Base-by-base conservation (phyloP, 2,113 vertebrate genomes). In the Nematolebias whitei region DNA sequence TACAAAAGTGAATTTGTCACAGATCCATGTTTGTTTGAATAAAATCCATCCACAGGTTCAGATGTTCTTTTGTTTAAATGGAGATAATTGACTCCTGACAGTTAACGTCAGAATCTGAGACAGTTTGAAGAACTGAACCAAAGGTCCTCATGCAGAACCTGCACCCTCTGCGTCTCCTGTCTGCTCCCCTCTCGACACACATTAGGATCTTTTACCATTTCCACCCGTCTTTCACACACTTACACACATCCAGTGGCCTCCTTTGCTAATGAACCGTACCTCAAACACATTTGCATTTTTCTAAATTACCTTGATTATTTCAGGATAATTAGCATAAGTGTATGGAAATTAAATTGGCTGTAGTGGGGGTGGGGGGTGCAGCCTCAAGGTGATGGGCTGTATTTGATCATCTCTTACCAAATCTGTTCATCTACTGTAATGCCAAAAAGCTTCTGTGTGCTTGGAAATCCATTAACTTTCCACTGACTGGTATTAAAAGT, bases 221-320 rank as follows among this genome's bases (percentile, higher is more conserved):
- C 39, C 5, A 35, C 32, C 32, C 32, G 24, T 58, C 62, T 65
- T 40, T 59, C 54, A 73, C 53, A 61, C 39, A 54, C 39, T 1
- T 11, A 16, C 55, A 52, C 71, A 50, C 54, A 64, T 51, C 47
- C 51, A 57, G 14, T 43, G 55, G 63, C 56, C 67, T 55, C 63
- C 65, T 78, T 86, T 64, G 29, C 88, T 91, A 91, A 90, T 90
- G 87, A 90, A 89, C 67, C 80, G 65, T 77, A 76, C 78, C 72
- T 84, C 80, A 63, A 88, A 88, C 60, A 48, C 82, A 90, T 91
- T 90, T 88, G 85, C 89, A 90, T 90, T 72, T 88, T 68, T 89
- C 77, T 85, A 84, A 89, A 90, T 91, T 90, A 91, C 79, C 83
- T 90, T 89, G 90, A 91, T 91, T 89, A 89, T 90, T 90, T 91